Evolutionary conservation across 2,113 vertebrate species (phyloP).

Genomic region (Neodon shergylaensis): DNA sequence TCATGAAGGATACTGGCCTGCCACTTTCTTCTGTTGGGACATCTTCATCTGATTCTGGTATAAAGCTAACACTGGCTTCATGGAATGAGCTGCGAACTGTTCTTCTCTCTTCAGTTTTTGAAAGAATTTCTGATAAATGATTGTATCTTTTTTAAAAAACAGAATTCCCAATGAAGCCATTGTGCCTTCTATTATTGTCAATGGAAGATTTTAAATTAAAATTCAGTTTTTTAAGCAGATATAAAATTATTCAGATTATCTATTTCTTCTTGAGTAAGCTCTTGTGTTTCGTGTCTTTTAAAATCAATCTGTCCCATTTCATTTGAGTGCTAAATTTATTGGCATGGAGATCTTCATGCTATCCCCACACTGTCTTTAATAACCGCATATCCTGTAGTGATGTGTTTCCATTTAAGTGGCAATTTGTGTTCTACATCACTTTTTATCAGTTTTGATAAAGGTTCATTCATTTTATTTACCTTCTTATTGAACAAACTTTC

Average conservation of each 20-base stretch:
- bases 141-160: neutral
- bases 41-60: neutral
- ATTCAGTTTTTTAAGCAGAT: neutral
- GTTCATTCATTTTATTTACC: neutral
- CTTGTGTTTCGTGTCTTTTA: neutral
- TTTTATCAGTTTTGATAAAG: neutral
- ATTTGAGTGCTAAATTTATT: slow-evolving; percentile 33
- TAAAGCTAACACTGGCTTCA: neutral
- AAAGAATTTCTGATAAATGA: neutral
- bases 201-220: slow-evolving; percentile 29
- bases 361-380: neutral
- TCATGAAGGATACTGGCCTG: neutral
- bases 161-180: slow-evolving; percentile 34
- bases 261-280: neutral
- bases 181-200: neutral
- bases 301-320: slow-evolving; percentile 32
- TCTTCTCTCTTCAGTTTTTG: neutral
- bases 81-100: neutral
- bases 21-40: neutral
- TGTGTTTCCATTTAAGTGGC: slow-evolving; percentile 4
- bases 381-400: neutral
- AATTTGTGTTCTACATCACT: neutral
- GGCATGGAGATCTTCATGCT: neutral
- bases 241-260: slow-evolving; percentile 3
- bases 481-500: slow-evolving; percentile 22